A percentile compares a stretch with the other conserved stretches of the same genome.
Evolutionary conservation across 1,140 invertebrate species (phyloP).

Genomic region (Ladona fulva): DNA sequence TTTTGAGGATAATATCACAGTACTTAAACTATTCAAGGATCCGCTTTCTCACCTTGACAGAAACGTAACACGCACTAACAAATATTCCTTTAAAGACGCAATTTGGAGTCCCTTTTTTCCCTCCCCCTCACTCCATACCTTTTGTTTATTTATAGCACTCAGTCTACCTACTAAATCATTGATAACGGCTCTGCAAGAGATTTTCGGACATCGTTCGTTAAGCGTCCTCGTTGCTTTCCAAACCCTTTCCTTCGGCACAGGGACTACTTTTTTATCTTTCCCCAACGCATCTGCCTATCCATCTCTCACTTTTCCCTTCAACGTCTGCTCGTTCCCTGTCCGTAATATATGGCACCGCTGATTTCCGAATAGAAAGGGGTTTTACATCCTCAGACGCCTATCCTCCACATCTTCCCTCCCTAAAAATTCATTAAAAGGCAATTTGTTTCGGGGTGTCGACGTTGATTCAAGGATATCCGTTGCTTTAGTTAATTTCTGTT

Average conservation of each 20-base stretch:
- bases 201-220: not conserved
- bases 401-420: not conserved
- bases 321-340: not conserved
- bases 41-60: too few relatives aligned
- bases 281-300: not conserved
- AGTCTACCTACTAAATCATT: not conserved
- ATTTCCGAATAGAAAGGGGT: not conserved
- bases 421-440: too few relatives aligned
- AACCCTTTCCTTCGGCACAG: not conserved
- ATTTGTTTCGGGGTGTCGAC: too few relatives aligned
- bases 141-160: not conserved
- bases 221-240: not conserved
- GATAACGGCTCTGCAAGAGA: not conserved
- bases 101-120: too few relatives aligned
- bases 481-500: too few relatives aligned
- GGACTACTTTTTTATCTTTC: not conserved
- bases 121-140: not conserved
- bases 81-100: too few relatives aligned
- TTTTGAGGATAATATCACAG: too few relatives aligned
- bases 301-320: not conserved
- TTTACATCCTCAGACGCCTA: not conserved
- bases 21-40: too few relatives aligned
- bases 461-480: too few relatives aligned
- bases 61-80: too few relatives aligned
- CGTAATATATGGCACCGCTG: not conserved